Evolutionary conservation across 1,140 invertebrate genomes (phyloP).

Genomic region (Portunus trituberculatus): DNA sequence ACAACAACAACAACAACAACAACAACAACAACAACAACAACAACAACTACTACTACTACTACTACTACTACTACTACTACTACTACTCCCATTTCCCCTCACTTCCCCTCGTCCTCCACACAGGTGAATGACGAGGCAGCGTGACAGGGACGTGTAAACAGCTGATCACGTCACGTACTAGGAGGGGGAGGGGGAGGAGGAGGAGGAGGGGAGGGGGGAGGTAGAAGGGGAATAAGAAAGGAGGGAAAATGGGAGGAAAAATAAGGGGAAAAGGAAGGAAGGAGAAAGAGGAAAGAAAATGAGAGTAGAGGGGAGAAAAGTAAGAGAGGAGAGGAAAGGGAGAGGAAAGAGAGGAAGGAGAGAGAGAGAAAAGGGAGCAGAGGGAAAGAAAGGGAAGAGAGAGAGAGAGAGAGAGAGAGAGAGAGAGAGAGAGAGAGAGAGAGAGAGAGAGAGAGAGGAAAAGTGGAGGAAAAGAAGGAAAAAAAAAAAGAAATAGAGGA

Average conservation of each 20-base stretch:
- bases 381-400: no score
- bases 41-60: background rate
- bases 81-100: background rate
- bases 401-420: background rate
- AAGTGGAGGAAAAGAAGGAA: background rate
- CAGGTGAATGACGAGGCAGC: no score
- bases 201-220: background rate
- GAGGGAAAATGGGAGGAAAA: background rate
- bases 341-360: background rate
- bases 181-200: background rate
- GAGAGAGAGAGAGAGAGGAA: background rate
- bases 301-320: background rate
- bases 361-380: background rate
- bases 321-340: background rate
- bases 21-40: background rate
- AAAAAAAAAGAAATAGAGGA: background rate
- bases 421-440: no score
- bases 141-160: no score
- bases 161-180: no score
- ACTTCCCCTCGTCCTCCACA: no score
- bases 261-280: background rate
- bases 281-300: background rate
- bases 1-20: no score
- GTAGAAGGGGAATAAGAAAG: background rate
- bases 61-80: background rate